Evolutionary conservation across 2,888 invertebrate species (phyloP).

Genomic region (Chamaedrilus cognettii): DNA sequence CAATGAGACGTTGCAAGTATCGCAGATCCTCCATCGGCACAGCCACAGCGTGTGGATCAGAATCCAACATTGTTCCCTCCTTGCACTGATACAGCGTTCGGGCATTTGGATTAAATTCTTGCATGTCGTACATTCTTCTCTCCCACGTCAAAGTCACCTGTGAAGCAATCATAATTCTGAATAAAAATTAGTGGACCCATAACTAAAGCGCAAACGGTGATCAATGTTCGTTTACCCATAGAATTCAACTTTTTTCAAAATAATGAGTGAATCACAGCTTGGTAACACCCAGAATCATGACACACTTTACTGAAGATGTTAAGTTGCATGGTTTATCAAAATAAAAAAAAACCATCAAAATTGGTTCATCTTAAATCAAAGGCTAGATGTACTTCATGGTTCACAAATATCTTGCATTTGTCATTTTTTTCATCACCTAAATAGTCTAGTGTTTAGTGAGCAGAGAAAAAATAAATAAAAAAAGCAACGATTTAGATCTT

Average conservation of each 20-base stretch:
- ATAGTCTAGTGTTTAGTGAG: not conserved
- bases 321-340: no score
- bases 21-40: not conserved
- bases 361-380: no score
- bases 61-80: not conserved
- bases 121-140: constrained; percentile 5
- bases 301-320: no score
- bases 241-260: no score
- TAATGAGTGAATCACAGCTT: no score
- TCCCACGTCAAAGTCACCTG: constrained; percentile 12
- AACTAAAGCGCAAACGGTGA: no score
- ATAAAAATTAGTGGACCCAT: not conserved
- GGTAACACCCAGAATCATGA: no score
- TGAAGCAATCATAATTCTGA: no score
- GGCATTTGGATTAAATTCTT: not conserved
- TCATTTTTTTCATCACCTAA: not conserved
- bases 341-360: no score
- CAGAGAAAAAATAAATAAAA: not conserved
- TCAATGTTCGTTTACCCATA: no score
- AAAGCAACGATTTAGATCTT: no score
- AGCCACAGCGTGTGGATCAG: not conserved
- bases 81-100: not conserved
- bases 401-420: not conserved
- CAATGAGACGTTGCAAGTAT: not conserved
- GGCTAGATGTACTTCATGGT: no score